Evolutionary conservation across 2,888 invertebrate genomes (phyloP), one percentile per base, ranked within the genome.

Genomic region (Drosophila birchii): DNA sequence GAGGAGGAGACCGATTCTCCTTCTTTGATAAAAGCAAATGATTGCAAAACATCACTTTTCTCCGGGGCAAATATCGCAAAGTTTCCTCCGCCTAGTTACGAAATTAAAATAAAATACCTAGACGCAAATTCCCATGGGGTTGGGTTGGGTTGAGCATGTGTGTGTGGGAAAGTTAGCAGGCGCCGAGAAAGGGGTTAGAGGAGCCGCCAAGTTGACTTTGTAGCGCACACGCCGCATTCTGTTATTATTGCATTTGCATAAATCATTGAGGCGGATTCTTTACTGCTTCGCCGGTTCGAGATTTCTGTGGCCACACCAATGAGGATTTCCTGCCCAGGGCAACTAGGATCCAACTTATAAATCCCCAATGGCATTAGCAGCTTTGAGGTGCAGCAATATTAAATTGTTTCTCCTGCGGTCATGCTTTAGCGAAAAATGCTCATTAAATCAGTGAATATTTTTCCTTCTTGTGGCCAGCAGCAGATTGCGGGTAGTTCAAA

Each of bases 31-130:
- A 72, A 72, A 62, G 56, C 56, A 72, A 72, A 61, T 72, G 47
- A 72, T 72, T 72, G 71, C 72, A 44, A 71, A 71, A 60, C 32
- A 60, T 23, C 72, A 59, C 36, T 55, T 71, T 29, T 14, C 60
- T 36, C 60, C 36, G 26, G 71, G 70, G 54, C 29, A 71, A 60
- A 49, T 55, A 60, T 47, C 29, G 39, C 53, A 53, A 47, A 53
- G 51, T 41, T 53, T 4, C 29, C 23, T 32, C 41, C 14, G 16
- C 29, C 44, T 58, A 34, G 70, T 70, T 51, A 54, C 49, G 45
- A 68, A 68, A 68, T 68, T 69, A 44, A 57, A 70, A 44, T 70
- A 44, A 69, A 51, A 68, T 68, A 56, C 38, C 55, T 56, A 23
- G 20, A 68, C 49, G 29, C 12, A 49, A 67, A 32, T 68, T 49